Conservation (phyloP, 2,888 invertebrate species). For the Cryptus viduatorius region DNA sequence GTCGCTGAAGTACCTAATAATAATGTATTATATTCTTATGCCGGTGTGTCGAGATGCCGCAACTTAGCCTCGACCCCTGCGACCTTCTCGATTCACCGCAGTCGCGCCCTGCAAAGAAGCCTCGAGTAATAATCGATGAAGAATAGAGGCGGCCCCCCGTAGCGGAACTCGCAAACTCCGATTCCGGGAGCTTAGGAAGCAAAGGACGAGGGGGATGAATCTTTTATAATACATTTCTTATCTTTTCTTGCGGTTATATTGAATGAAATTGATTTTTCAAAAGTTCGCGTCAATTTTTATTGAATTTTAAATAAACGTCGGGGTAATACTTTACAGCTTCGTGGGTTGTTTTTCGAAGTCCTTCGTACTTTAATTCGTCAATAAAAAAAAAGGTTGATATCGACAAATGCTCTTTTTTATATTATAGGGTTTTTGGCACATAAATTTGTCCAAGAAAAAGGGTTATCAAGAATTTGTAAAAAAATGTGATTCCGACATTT, state of each 20-base stretch:
- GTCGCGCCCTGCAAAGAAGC: slow-evolving; percentile 52
- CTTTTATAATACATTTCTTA: neutral
- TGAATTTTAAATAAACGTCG: too few relatives aligned
- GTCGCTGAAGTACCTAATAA: neutral
- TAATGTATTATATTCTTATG: slow-evolving; percentile 36
- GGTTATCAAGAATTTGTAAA: too few relatives aligned
- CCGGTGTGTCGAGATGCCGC: slow-evolving; percentile 52
- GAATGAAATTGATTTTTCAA: slow-evolving; percentile 4
- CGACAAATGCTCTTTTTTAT: too few relatives aligned
- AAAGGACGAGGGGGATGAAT: neutral
- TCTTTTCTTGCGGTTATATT: neutral
- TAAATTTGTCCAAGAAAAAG: too few relatives aligned
- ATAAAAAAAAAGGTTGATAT: too few relatives aligned
- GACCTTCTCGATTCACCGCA: slow-evolving; percentile 56
- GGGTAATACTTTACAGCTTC: too few relatives aligned
- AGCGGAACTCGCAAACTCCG: slow-evolving; percentile 12
- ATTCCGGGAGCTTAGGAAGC: neutral
- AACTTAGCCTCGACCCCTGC: slow-evolving; percentile 57
- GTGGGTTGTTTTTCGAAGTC: too few relatives aligned
- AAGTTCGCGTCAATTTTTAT: neutral
- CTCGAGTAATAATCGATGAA: slow-evolving; percentile 59
- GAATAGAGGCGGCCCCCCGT: slow-evolving; percentile 46
- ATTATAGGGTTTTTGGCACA: too few relatives aligned
- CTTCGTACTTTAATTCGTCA: too few relatives aligned
- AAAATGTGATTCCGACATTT: too few relatives aligned